Base-by-base conservation (phyloP, 2,888 invertebrate species). In the Caenorhabditis angaria region DNA sequence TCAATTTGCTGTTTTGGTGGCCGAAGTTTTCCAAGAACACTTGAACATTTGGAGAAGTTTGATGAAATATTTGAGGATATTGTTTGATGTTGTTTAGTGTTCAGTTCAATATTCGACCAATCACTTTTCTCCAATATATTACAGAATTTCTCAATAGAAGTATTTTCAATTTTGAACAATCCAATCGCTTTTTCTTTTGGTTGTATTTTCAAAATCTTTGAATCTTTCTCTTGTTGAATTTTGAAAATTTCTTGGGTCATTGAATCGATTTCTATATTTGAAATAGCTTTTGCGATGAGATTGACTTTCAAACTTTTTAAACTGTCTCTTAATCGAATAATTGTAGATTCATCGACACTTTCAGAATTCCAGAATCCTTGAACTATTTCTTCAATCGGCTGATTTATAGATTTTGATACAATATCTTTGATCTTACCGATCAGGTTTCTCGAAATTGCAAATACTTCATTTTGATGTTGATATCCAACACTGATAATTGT, bases 291-390 rank as follows among this genome's bases (percentile, higher is more conserved):
- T 5, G 32, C 10, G 10, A 10, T 8, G 32, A 32, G 32, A 8
- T 32, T 10, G 10, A 10, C 32, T 32, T 32, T 32, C 32, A 32
- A 32, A 32, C 5, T 10, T 10, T 32, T 32, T 10, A 32, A 10
- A 32, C 32, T 65, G 22, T 70, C 50, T 8, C 54, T 61, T 35
- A 70, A 22, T 32, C 65, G 6, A 29, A 62, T 25, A 2, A 48
- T 55, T 10, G 53, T 25, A 12, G 62, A 62, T 24, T 70, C 70
- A 24, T 65, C 27, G 50, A 65, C 65, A 47, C 27, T 62, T 5
- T 63, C 54, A 20, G 70, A 68, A 35, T 58, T 65, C 77, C 77
- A 77, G 68, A 77, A 74, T 32, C 74, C 67, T 51, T 65, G 60
- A 14, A 69, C 59, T 18, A 58, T 51, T 47, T 70, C 64, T 24